A percentile compares a stretch with the other conserved stretches of the same genome.
Conservation (phyloP, 2,797 vertebrate genomes). For the Pipistrellus pygmaeus region DNA sequence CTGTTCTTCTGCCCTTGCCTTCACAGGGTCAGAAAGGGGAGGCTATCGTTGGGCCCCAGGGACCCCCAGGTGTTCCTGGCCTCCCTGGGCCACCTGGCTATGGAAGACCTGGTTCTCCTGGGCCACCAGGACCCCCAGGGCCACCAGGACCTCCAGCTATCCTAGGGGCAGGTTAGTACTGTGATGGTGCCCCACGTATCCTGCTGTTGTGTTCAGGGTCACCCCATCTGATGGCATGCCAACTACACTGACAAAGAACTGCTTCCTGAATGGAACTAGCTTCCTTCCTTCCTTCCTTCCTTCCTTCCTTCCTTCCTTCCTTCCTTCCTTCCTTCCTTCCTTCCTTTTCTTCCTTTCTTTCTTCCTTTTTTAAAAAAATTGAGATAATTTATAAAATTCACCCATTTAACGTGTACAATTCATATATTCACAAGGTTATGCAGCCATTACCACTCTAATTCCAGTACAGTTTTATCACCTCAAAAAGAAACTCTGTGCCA, state of each 20-base stretch:
- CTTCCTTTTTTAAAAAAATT: neutral
- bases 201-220: neutral
- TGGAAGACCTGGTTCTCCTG: slow-evolving; percentile 91
- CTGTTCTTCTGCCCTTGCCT: neutral
- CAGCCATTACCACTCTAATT: neutral
- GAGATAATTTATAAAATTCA: neutral
- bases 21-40: slow-evolving; percentile 95
- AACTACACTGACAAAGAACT: neutral
- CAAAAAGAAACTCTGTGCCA: neutral
- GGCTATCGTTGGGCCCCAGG: slow-evolving; percentile 91
- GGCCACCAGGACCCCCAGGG: slow-evolving; percentile 93
- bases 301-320: neutral
- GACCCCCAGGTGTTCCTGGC: slow-evolving; percentile 93
- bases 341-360: neutral
- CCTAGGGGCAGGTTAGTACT: slow-evolving; percentile 80
- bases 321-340: neutral
- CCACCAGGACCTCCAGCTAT: slow-evolving; percentile 87
- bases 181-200: neutral
- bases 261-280: neutral
- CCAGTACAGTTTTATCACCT: neutral
- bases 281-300: neutral
- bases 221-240: neutral
- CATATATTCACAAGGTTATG: neutral
- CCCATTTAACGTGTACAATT: neutral
- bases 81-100: slow-evolving; percentile 93